Base-by-base conservation (phyloP, 2,113 vertebrate species). In the Onychostoma macrolepis region DNA sequence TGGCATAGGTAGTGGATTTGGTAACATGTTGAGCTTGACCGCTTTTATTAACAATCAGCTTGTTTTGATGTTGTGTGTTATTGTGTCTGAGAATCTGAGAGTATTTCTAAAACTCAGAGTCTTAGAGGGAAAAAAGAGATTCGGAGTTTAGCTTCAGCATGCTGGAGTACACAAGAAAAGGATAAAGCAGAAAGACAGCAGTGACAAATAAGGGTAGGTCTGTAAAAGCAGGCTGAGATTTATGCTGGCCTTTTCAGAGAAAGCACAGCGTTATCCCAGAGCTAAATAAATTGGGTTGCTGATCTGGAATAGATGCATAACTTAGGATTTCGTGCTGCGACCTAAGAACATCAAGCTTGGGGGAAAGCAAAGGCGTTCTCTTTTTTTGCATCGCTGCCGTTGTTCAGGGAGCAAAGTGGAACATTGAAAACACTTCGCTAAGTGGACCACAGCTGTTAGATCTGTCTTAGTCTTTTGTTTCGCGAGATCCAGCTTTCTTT, bases 211-310 rank as follows among this genome's bases (percentile, higher is more conserved):
- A 87, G 72, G 63, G 45, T 58, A 75, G 61, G 78, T 56, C 85
- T 76, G 77, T 79, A 89, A 90, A 93, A 94, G 92, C 89, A 91
- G 92, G 90, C 92, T 89, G 88, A 94, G 94, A 96, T 95, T 95
- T 94, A 95, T 93, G 90, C 85, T 83, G 69, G 90, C 93, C 91
- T 92, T 92, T 94, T 94, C 92, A 91, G 90, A 87, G 91, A 89
- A 93, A 81, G 87, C 85, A 91, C 91, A 90, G 90, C 89, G 92
- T 93, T 95, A 94, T 93, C 92, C 87, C 87, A 78, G 87, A 65
- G 86, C 89, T 85, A 91, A 92, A 94, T 95, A 94, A 95, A 95
- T 95, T 80, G 88, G 86, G 83, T 88, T 87, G 91, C 90, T 86
- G 84, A 91, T 92, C 90, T 90, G 88, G 89, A 91, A 90, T 78